phyloP scores from a whole-genome alignment of 2,797 vertebrate species.

The Hippocampus kuda region DNA sequence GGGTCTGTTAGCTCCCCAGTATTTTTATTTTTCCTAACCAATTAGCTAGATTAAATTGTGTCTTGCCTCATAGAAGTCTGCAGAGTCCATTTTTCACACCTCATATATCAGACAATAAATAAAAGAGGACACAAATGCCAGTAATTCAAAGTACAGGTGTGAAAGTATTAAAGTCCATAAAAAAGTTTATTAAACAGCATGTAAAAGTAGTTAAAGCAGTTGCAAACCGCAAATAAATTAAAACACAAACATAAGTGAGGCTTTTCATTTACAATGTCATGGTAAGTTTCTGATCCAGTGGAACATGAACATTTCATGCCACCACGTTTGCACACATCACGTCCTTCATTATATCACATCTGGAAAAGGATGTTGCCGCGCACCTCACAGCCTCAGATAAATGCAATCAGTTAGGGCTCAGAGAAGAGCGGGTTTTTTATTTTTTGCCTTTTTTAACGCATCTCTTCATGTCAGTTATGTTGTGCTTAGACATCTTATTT shows the following conservation, averaged over 20 bases:
- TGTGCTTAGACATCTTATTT: neutral
- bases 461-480: neutral
- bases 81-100: too few relatives aligned
- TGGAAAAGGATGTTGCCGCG: neutral
- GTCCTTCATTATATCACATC: constrained; percentile 3
- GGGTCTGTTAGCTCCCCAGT: too few relatives aligned
- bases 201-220: constrained; percentile 43
- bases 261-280: constrained; percentile 38
- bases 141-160: neutral
- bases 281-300: constrained; percentile 12
- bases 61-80: too few relatives aligned
- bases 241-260: constrained; percentile 44
- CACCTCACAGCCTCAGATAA: neutral
- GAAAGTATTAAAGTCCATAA: constrained; percentile 27
- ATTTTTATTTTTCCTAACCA: too few relatives aligned
- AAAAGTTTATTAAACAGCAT: constrained; percentile 55
- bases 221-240: constrained; percentile 59
- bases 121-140: neutral
- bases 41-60: too few relatives aligned
- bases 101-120: too few relatives aligned
- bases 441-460: neutral
- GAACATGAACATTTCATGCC: constrained; percentile 12
- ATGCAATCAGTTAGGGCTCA: neutral
- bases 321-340: neutral
- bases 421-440: neutral